These are phyloP conservation scores for Cyclina sinensis DNA, from an alignment of 1,140 invertebrate genomes.

Conservation along the genomic window DNA sequence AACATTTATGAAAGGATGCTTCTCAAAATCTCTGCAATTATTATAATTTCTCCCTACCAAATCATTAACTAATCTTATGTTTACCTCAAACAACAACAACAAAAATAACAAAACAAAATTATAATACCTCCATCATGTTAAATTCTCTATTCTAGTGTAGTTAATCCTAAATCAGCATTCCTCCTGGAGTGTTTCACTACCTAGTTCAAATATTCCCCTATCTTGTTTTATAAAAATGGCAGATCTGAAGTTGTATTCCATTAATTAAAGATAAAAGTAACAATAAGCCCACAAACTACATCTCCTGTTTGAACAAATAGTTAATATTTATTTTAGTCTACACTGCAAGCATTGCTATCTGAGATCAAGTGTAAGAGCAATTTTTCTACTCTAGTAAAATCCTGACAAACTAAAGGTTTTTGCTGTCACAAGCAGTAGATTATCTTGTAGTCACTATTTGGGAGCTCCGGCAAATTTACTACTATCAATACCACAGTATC, in stretches of 20 bases:
- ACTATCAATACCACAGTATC: no score
- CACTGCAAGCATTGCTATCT: not conserved
- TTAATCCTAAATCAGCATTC: not conserved
- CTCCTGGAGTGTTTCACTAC: not conserved
- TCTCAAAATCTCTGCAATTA: no score
- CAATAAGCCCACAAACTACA: not conserved
- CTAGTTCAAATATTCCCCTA: not conserved
- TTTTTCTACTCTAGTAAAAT: not conserved
- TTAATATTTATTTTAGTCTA: slow-evolving; percentile 13
- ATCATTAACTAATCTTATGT: no score
- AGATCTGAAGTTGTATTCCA: not conserved
- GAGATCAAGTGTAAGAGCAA: not conserved
- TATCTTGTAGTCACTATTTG: no score
- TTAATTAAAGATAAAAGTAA: slow-evolving; percentile 39
- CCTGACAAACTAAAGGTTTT: slow-evolving; percentile 2
- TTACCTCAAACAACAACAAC: not conserved
- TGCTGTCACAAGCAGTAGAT: not conserved
- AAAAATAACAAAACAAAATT: not conserved
- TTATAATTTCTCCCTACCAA: no score
- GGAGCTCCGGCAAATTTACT: no score
- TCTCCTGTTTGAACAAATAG: slow-evolving; percentile 2
- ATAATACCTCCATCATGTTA: not conserved
- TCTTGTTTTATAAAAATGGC: not conserved
- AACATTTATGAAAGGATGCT: no score
- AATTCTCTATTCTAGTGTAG: not conserved